Evolutionary conservation across 2,113 vertebrate species (phyloP).

Genomic region (Osmerus eperlanus): DNA sequence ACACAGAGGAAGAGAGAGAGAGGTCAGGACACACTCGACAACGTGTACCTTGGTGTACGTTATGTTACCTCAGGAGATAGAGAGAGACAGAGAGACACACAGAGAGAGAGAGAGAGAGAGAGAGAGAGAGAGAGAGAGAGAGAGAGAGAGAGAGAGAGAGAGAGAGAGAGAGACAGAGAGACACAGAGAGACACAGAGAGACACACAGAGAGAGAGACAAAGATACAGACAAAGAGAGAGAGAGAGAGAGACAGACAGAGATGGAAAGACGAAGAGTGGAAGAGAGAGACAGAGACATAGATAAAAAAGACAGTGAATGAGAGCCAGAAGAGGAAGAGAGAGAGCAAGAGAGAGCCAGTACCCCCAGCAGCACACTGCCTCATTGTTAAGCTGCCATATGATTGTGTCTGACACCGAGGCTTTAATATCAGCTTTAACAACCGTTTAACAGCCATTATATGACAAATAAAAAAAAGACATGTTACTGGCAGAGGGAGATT

Average conservation of each 20-base stretch:
- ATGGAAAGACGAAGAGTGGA: not conserved
- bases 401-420: constrained; percentile 15
- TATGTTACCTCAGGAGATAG: no score
- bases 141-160: not conserved
- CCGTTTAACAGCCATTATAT: constrained; percentile 12
- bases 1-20: not conserved
- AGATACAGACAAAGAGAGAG: not conserved
- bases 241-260: constrained; percentile 2
- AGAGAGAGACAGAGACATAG: not conserved
- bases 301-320: not conserved
- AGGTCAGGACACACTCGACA: not conserved
- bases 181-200: not conserved
- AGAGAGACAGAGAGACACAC: no score
- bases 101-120: not conserved
- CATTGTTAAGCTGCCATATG: constrained; percentile 31
- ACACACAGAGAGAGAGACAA: not conserved
- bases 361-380: constrained; percentile 17
- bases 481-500: not conserved
- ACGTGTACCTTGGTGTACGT: no score
- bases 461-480: constrained; percentile 18
- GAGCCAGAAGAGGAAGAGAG: not conserved
- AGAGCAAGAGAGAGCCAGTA: not conserved
- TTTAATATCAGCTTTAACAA: constrained; percentile 27
- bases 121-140: not conserved
- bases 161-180: not conserved